A percentile compares a stretch with the other conserved stretches of the same genome.
phyloP scores from a whole-genome alignment of 2,113 vertebrate genomes.

The Hiodon tergisus region DNA sequence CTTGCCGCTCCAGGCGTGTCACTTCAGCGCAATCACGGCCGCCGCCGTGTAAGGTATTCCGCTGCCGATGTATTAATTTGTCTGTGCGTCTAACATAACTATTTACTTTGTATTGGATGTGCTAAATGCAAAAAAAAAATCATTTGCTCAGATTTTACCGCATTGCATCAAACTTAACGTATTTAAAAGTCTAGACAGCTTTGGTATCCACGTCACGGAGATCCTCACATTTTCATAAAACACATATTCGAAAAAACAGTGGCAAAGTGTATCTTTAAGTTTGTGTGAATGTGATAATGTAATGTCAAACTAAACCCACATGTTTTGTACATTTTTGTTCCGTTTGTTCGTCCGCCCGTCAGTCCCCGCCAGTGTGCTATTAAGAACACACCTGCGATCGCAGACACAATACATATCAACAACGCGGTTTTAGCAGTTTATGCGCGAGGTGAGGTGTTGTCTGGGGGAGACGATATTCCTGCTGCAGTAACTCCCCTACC shows the following conservation, averaged over 20 bases:
- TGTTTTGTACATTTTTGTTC: no score
- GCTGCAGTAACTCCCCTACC: slow-evolving; percentile 10
- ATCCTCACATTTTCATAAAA: not conserved
- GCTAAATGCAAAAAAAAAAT: not conserved
- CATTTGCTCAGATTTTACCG: not conserved
- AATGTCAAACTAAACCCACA: no score
- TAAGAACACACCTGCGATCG: no score
- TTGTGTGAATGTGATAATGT: no score
- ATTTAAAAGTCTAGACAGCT: slow-evolving; percentile 2
- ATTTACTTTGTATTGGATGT: not conserved
- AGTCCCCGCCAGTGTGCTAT: no score
- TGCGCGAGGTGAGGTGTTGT: not conserved
- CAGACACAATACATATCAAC: no score
- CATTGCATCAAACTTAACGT: not conserved
- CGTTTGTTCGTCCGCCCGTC: no score
- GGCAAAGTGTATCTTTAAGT: no score
- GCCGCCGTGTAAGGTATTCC: slow-evolving; percentile 51
- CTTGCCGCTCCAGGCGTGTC: slow-evolving; percentile 33
- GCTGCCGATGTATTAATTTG: slow-evolving; percentile 19
- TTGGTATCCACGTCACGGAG: not conserved
- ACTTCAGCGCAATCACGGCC: slow-evolving; percentile 51
- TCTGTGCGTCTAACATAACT: not conserved
- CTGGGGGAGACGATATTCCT: not conserved
- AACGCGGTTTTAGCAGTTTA: not conserved
- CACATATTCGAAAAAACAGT: not conserved